Percentiles rank a stretch among this genome's conserved stretches.
Conservation (phyloP, 2,113 vertebrate genomes). For the Sorex araneus region DNA sequence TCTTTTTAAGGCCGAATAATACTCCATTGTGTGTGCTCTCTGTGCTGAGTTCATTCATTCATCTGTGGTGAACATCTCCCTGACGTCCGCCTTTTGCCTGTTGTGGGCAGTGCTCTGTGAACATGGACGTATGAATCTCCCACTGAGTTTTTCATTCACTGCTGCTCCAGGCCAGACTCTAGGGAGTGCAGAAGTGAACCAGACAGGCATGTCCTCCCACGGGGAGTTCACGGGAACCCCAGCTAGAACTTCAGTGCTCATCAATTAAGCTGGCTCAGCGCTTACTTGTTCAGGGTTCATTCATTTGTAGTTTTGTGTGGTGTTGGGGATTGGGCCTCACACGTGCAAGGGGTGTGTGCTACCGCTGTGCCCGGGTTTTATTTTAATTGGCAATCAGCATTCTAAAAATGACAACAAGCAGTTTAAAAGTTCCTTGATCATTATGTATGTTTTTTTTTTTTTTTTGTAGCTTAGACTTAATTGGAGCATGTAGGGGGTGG, state of each 20-base stretch:
- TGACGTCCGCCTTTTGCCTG: neutral
- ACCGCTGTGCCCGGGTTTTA: neutral
- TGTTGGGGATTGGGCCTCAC: too few species aligned
- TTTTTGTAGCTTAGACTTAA: slow-evolving; percentile 24
- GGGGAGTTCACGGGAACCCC: neutral
- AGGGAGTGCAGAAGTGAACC: neutral
- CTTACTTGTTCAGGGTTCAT: slow-evolving; percentile 19
- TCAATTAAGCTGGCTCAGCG: neutral
- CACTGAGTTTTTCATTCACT: neutral
- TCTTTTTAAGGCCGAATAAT: slow-evolving; percentile 35
- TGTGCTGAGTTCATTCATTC: neutral
- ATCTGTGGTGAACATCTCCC: neutral
- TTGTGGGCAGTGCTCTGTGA: slow-evolving; percentile 3
- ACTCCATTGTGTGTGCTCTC: neutral
- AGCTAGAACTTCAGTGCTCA: neutral
- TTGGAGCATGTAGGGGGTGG: neutral
- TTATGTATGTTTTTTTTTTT: neutral
- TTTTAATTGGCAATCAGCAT: slow-evolving; percentile 14
- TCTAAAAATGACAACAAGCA: slow-evolving; percentile 28
- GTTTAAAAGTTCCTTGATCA: neutral
- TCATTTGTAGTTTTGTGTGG: too few species aligned
- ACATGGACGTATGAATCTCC: neutral
- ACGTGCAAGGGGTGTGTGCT: too few species aligned
- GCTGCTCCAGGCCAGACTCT: neutral
- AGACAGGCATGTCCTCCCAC: neutral